Conservation (phyloP, 2,888 invertebrate genomes). For the Hoplodrina ambigua region DNA sequence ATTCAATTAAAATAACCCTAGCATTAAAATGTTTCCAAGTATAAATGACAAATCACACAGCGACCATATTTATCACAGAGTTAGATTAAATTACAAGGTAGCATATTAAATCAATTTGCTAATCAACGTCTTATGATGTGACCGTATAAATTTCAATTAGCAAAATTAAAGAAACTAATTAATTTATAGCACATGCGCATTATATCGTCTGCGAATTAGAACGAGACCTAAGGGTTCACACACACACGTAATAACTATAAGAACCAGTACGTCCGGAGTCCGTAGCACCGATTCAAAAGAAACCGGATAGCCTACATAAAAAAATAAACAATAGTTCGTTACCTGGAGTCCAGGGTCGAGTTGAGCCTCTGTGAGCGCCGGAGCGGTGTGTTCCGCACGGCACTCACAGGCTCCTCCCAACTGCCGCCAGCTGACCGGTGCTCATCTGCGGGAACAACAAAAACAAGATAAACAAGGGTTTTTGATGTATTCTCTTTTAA, state of each 20-base stretch:
- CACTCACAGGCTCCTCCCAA: slow-evolving; percentile 93
- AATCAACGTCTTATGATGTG: slow-evolving; percentile 20
- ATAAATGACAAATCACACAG: slow-evolving; percentile 34
- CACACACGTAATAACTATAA: slow-evolving; percentile 1
- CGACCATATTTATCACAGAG: slow-evolving; percentile 2
- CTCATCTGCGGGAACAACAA: slow-evolving; percentile 92
- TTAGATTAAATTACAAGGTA: neutral
- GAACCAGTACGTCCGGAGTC: slow-evolving; percentile 36
- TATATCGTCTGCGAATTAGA: slow-evolving; percentile 26
- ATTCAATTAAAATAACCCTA: neutral
- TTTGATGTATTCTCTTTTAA: neutral
- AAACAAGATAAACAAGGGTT: slow-evolving; percentile 30
- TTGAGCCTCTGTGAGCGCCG: slow-evolving; percentile 88
- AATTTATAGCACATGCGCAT: slow-evolving; percentile 15
- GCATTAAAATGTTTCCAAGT: neutral
- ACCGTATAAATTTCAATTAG: neutral
- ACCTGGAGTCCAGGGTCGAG: slow-evolving; percentile 89
- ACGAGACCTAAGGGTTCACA: slow-evolving; percentile 27
- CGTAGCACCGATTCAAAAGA: slow-evolving; percentile 46
- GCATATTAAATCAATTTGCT: neutral
- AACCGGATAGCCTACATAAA: slow-evolving; percentile 53
- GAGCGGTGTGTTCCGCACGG: slow-evolving; percentile 87
- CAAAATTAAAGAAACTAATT: slow-evolving; percentile 16
- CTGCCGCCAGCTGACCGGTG: slow-evolving; percentile 94
- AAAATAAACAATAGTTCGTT: slow-evolving; percentile 53